Conservation (phyloP, 2,797 vertebrate genomes). For the Sebastes jordani region DNA sequence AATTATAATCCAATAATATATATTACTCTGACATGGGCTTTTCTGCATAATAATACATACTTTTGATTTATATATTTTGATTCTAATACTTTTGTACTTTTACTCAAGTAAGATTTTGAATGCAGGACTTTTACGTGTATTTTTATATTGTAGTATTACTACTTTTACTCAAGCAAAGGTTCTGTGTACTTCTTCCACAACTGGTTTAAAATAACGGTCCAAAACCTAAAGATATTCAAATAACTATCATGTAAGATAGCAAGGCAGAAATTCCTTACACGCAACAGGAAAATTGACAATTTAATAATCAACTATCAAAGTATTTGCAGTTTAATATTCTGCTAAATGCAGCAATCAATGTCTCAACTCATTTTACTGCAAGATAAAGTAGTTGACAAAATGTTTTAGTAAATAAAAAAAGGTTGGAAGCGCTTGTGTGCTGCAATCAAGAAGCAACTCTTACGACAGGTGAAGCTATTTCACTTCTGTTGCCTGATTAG, state of each 20-base stretch:
- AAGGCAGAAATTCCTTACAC: background rate
- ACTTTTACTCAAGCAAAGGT: too few species aligned
- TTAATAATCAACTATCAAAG: background rate
- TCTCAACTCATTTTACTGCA: background rate
- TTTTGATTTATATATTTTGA: too few species aligned
- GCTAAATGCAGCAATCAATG: too few species aligned
- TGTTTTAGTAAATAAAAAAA: background rate
- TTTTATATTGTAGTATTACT: too few species aligned
- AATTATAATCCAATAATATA: too few species aligned
- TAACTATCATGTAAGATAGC: background rate
- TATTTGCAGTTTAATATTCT: too few species aligned
- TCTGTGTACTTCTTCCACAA: too few species aligned
- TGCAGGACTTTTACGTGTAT: too few species aligned
- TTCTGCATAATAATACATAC: too few species aligned
- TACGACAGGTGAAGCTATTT: background rate
- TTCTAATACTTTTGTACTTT: too few species aligned
- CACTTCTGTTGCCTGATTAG: background rate
- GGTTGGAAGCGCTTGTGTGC: background rate
- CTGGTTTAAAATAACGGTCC: background rate
- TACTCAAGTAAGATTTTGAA: too few species aligned
- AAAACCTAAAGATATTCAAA: background rate
- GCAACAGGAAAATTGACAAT: background rate
- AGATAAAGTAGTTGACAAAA: background rate
- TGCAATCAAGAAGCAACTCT: background rate
- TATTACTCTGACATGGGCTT: too few species aligned